phyloP scores from a whole-genome alignment of 2,888 invertebrate species.

The Caradrina kadenii region DNA sequence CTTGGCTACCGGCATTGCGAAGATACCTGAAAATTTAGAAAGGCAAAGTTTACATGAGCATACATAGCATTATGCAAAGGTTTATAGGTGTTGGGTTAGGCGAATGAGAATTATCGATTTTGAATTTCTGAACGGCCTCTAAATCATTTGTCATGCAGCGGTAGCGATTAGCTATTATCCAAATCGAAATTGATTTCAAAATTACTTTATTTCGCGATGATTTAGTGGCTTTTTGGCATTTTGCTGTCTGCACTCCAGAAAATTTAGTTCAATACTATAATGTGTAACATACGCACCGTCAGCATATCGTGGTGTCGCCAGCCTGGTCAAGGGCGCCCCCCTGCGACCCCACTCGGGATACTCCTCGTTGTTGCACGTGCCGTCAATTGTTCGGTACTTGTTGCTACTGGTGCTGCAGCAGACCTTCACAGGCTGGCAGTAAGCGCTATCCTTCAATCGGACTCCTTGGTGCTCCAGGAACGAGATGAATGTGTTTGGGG shows the following conservation, averaged over 20 bases:
- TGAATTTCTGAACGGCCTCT: neutral
- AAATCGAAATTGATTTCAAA: neutral
- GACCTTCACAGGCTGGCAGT: constrained; percentile 76
- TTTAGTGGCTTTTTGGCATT: neutral
- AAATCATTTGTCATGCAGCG: no score
- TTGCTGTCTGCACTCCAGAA: neutral
- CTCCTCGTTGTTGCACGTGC: constrained; percentile 94
- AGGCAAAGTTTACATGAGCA: neutral
- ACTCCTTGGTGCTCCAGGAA: constrained; percentile 84
- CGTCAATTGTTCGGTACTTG: constrained; percentile 93
- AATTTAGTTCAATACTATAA: neutral
- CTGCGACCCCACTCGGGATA: constrained; percentile 93
- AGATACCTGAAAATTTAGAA: constrained; percentile 75
- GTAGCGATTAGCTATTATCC: no score
- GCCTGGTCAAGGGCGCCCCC: constrained; percentile 90
- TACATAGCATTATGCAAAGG: neutral
- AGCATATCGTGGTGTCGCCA: constrained; percentile 91
- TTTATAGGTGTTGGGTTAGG: neutral
- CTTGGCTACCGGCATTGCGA: constrained; percentile 88
- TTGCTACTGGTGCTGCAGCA: constrained; percentile 70
- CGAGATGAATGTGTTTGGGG: constrained; percentile 86
- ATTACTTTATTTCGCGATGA: neutral
- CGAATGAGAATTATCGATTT: neutral
- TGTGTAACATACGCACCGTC: constrained; percentile 86
- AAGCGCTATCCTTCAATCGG: constrained; percentile 72